Evolutionary conservation across 2,888 invertebrate genomes (phyloP), one percentile per base, ranked within the genome.

Genomic region (Rhagonycha lutea): DNA sequence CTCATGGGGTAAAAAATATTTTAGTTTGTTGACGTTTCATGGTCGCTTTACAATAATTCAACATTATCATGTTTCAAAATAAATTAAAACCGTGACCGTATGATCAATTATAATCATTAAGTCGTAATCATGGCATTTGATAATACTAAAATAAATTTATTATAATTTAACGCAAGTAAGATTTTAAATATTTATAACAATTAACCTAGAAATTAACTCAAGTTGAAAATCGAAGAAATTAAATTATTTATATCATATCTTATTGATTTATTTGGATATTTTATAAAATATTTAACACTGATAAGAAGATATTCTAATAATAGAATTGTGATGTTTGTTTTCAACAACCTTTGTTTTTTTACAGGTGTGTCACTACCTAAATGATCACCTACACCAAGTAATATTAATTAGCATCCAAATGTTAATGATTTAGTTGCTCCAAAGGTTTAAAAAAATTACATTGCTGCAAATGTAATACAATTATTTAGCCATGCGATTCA

Each of bases 401-500:
- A n/a, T 23, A 65, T 11, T 65, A 65, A 65, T 26, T 24, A 26
- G 63, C 23, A 65, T 26, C 12, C n/a, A 24, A 23, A 65, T 24
- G 63, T 65, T 65, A 65, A 65, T 65, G 24, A 65, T 24, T 47
- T 47, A 47, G n/a, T n/a, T 2, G 47, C 47, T 47, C 7, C n/a
- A 47, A 47, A 8, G 23, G n/a, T 65, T 26, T 65, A 4, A n/a
- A 65, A 65, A 24, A 24, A 5, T 24, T 68, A 29, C 28, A 10
- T 62, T 68, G 9, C 69, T 74, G 14, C 63, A 77, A 73, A 77
- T 77, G 77, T 70, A 68, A 68, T 74, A 68, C 61, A 61, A 68
- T 73, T 76, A 68, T 60, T 61, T 60, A 72, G 80, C 78, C 72
- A 97, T 98, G 98, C 92, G 97, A 88, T 97, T 95, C 88, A 98